phyloP scores from a whole-genome alignment of 2,888 invertebrate genomes.

The Agrochola lychnidis region DNA sequence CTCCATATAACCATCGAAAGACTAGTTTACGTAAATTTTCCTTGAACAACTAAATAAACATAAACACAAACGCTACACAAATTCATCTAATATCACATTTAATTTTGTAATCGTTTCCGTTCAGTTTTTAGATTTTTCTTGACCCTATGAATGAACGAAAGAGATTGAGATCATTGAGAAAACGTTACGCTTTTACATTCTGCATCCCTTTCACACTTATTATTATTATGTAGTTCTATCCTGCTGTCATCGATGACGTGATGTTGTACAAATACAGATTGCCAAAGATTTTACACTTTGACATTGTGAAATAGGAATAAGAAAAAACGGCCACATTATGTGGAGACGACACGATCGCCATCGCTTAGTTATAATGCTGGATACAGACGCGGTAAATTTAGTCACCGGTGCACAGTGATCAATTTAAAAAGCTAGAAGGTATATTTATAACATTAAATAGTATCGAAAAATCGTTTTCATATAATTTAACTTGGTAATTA shows the following conservation, averaged over 20 bases:
- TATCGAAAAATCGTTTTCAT: too few species aligned
- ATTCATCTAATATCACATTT: constrained; percentile 26
- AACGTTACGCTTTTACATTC: constrained; percentile 36
- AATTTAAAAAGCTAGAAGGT: too few species aligned
- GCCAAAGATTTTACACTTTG: background rate
- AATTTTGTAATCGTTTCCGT: constrained; percentile 55
- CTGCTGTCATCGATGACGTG: constrained; percentile 34
- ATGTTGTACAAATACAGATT: constrained; percentile 25
- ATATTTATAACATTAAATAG: too few species aligned
- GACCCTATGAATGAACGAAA: constrained; percentile 32
- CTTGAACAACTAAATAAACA: constrained; percentile 24
- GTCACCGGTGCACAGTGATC: background rate
- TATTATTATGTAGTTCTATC: background rate
- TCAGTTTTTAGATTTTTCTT: constrained; percentile 35
- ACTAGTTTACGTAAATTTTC: constrained; percentile 36
- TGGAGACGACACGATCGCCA: background rate
- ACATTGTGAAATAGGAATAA: background rate
- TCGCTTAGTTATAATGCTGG: background rate
- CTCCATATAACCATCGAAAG: constrained; percentile 12
- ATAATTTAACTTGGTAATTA: too few species aligned
- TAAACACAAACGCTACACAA: constrained; percentile 30
- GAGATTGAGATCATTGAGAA: constrained; percentile 31
- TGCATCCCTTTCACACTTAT: constrained; percentile 32
- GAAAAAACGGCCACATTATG: background rate
- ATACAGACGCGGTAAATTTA: background rate